Percentiles rank a stretch among this genome's conserved stretches.
Evolutionary conservation across 1,140 invertebrate species (phyloP).

Genomic region (Amyelois transitella): DNA sequence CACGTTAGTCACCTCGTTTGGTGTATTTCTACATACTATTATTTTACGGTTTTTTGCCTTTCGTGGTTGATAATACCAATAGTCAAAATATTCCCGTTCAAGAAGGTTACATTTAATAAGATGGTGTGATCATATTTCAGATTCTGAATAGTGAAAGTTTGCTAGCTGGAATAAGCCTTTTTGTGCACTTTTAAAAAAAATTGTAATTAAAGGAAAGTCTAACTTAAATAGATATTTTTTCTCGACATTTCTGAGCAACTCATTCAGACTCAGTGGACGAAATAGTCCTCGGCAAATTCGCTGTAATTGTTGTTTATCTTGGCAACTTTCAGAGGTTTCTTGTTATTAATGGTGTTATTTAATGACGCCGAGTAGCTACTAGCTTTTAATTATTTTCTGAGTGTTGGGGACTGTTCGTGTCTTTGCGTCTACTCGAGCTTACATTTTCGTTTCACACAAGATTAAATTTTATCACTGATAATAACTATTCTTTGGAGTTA

Average conservation of each 20-base stretch:
- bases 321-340: slow-evolving; percentile 47
- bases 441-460: slow-evolving; percentile 26
- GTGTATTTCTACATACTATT: too few species aligned
- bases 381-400: slow-evolving; percentile 57
- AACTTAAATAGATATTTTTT: background rate
- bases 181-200: too few species aligned
- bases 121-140: too few species aligned
- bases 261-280: slow-evolving; percentile 14
- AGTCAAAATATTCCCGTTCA: too few species aligned
- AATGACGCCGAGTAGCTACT: slow-evolving; percentile 36
- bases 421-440: slow-evolving; percentile 23
- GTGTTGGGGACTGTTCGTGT: slow-evolving; percentile 29
- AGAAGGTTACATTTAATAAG: too few species aligned
- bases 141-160: too few species aligned
- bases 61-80: too few species aligned
- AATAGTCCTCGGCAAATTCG: slow-evolving; percentile 40
- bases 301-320: slow-evolving; percentile 57
- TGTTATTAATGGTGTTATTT: slow-evolving; percentile 64
- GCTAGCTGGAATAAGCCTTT: too few species aligned
- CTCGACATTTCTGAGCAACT: background rate
- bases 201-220: too few species aligned
- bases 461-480: slow-evolving; percentile 23
- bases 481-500: background rate
- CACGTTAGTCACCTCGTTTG: too few species aligned
- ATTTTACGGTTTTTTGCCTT: too few species aligned